These are phyloP conservation scores for Saguinus imperator DNA, from an alignment of 2,113 vertebrate species.

Conservation along the genomic window DNA sequence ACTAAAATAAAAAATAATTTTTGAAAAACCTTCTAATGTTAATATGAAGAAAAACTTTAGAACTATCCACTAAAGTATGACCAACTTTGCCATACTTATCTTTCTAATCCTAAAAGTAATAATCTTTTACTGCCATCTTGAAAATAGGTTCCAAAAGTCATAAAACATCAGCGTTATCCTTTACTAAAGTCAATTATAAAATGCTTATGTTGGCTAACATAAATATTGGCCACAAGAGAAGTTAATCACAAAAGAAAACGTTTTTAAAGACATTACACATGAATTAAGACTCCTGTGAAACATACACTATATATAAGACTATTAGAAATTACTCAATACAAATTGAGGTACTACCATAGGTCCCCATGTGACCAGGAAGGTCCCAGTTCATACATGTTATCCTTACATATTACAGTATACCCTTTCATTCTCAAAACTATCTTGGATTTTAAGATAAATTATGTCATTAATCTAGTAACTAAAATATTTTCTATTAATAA, in stretches of 20 bases:
- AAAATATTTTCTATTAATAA: constrained; percentile 30
- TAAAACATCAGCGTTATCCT: not conserved
- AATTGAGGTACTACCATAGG: not conserved
- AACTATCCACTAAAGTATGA: not conserved
- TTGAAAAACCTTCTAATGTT: not conserved
- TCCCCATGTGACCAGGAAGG: not conserved
- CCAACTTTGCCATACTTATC: not conserved
- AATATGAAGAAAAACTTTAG: not conserved
- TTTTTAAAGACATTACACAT: not conserved
- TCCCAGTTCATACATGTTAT: not conserved
- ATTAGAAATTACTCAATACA: not conserved
- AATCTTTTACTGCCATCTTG: not conserved
- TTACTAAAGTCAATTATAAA: constrained; percentile 8
- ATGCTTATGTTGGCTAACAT: not conserved
- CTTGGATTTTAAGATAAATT: not conserved
- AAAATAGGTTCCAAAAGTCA: not conserved
- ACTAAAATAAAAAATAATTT: no score
- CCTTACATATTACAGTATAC: not conserved
- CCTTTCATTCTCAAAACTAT: not conserved
- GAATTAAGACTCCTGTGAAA: constrained; percentile 28
- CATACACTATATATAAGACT: not conserved
- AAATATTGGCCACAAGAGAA: not conserved
- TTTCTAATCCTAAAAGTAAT: not conserved
- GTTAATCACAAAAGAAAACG: not conserved
- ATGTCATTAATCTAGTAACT: not conserved